A percentile compares a stretch with the other conserved stretches of the same genome.
These are phyloP conservation scores for Thalassaphorura encarpata DNA, from an alignment of 1,140 invertebrate genomes.

Conservation along the genomic window DNA sequence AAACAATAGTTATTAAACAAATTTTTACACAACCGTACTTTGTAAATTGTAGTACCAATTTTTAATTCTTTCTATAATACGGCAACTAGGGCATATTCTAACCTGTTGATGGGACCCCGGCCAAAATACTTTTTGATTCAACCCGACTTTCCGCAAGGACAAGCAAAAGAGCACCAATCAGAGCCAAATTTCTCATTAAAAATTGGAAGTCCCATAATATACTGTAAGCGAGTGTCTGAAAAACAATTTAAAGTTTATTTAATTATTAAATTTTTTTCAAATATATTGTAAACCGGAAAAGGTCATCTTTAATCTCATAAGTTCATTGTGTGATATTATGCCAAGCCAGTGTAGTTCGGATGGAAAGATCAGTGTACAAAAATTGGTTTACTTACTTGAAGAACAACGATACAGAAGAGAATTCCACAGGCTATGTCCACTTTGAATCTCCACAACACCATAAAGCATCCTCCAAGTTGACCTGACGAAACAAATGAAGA, in stretches of 20 bases:
- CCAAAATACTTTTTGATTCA: conserved; percentile 87
- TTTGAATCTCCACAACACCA: conserved; percentile 86
- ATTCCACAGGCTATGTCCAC: conserved; percentile 91
- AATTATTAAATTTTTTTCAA: background rate
- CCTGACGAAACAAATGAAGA: conserved; percentile 37
- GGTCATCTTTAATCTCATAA: no score
- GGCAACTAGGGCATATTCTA: conserved; percentile 7
- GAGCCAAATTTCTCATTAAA: conserved; percentile 84
- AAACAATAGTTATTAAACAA: background rate
- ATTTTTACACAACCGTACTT: background rate
- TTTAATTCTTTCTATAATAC: background rate
- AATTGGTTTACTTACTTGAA: conserved; percentile 57
- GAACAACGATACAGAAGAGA: conserved; percentile 89
- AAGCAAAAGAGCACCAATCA: conserved; percentile 88
- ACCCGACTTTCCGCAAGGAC: conserved; percentile 88
- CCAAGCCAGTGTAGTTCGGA: background rate
- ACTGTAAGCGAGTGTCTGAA: conserved; percentile 91
- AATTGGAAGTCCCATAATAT: conserved; percentile 98
- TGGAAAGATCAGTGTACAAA: background rate
- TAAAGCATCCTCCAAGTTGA: conserved; percentile 87
- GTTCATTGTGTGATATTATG: no score
- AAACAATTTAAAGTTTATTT: conserved; percentile 38
- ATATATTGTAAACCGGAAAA: no score
- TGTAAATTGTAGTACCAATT: background rate
- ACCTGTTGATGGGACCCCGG: conserved; percentile 90